Conservation (phyloP, 2,797 vertebrate species). For the Gila robusta region DNA sequence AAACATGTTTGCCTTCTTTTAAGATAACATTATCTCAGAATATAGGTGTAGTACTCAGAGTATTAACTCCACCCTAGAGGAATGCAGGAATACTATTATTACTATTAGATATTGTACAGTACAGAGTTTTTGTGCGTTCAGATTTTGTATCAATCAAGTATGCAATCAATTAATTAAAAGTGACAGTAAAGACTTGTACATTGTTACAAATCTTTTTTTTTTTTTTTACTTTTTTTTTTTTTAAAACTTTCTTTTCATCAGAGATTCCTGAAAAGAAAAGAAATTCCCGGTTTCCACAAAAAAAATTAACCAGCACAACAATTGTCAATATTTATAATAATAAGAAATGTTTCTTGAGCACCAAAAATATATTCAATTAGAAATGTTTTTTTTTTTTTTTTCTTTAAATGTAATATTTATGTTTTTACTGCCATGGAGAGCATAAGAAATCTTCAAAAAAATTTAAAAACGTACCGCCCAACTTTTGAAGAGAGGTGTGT, state of each 20-base stretch:
- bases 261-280: neutral
- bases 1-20: slow-evolving; percentile 21
- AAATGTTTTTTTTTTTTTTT: neutral
- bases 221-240: neutral
- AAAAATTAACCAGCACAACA: neutral
- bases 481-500: neutral
- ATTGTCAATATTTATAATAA: neutral
- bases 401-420: neutral
- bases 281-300: neutral
- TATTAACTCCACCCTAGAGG: slow-evolving; percentile 2
- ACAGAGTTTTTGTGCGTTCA: neutral
- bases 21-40: slow-evolving; percentile 26
- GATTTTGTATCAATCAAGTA: neutral
- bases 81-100: neutral
- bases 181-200: neutral
- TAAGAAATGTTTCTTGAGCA: neutral
- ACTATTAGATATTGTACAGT: neutral
- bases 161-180: neutral
- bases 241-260: neutral
- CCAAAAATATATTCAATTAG: neutral
- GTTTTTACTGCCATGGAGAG: neutral
- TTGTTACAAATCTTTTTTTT: neutral
- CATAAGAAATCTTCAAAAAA: neutral
- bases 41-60: neutral
- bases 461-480: neutral